Evolutionary conservation across 2,797 vertebrate species (phyloP).

Genomic region (Notolabrus celidotus): DNA sequence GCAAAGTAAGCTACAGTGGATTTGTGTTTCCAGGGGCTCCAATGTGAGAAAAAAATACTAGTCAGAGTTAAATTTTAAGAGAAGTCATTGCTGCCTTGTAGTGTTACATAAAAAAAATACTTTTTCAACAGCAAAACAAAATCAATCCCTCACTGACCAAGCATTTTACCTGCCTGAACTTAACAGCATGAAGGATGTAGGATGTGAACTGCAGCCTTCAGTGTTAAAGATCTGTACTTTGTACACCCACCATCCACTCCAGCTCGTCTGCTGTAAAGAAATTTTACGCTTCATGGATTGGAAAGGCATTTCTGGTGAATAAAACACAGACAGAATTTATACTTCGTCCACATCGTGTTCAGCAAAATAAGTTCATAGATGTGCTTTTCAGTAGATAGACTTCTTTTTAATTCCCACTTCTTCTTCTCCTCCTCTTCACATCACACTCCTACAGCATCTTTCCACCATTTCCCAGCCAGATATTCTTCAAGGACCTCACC

Average conservation of each 20-base stretch:
- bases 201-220: slow-evolving; percentile 1
- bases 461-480: slow-evolving; percentile 19
- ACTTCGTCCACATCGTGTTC: slow-evolving; percentile 1
- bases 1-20: too few species aligned
- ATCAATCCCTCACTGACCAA: neutral
- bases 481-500: slow-evolving; percentile 15
- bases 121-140: neutral
- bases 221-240: neutral
- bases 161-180: neutral
- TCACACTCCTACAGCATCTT: slow-evolving; percentile 10
- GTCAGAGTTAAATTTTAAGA: too few species aligned
- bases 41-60: too few species aligned
- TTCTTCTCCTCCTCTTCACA: slow-evolving; percentile 15
- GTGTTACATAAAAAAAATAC: neutral
- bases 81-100: neutral
- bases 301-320: neutral
- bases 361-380: slow-evolving; percentile 19
- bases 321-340: neutral
- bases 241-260: neutral
- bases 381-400: neutral
- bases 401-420: slow-evolving; percentile 17
- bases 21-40: too few species aligned
- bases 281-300: neutral
- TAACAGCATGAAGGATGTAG: neutral
- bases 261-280: neutral